phyloP scores from a whole-genome alignment of 1,140 invertebrate genomes.

The Brachionus sp. region DNA sequence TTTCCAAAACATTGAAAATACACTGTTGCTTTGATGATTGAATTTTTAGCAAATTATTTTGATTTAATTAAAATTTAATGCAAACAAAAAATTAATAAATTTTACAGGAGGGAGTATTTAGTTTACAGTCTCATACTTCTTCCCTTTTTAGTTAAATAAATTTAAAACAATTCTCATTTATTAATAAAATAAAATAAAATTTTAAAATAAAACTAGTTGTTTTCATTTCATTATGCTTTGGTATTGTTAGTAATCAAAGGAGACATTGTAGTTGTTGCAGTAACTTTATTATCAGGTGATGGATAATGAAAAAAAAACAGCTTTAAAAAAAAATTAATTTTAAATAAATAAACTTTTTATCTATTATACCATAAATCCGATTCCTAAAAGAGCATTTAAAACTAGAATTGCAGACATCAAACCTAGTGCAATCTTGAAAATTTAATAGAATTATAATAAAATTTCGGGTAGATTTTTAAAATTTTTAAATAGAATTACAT shows the following conservation, averaged over 20 bases:
- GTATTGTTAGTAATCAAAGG: not conserved
- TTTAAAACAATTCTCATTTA: not conserved
- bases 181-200: not conserved
- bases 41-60: no score
- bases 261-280: not conserved
- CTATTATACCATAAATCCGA: slow-evolving; percentile 72
- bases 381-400: slow-evolving; percentile 74
- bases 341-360: not conserved
- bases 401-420: slow-evolving; percentile 68
- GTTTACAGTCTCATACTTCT: no score
- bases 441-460: not conserved
- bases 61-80: no score
- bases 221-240: not conserved
- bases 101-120: no score
- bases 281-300: not conserved
- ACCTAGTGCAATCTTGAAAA: slow-evolving; percentile 64
- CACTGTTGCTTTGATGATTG: no score
- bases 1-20: no score
- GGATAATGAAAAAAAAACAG: slow-evolving; percentile 30
- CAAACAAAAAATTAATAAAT: no score
- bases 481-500: not conserved
- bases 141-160: no score
- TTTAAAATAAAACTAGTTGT: no score
- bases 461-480: not conserved
- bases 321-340: not conserved